These are phyloP conservation scores for Sphaeramia orbicularis DNA, from an alignment of 2,797 vertebrate genomes.

Conservation along the genomic window DNA sequence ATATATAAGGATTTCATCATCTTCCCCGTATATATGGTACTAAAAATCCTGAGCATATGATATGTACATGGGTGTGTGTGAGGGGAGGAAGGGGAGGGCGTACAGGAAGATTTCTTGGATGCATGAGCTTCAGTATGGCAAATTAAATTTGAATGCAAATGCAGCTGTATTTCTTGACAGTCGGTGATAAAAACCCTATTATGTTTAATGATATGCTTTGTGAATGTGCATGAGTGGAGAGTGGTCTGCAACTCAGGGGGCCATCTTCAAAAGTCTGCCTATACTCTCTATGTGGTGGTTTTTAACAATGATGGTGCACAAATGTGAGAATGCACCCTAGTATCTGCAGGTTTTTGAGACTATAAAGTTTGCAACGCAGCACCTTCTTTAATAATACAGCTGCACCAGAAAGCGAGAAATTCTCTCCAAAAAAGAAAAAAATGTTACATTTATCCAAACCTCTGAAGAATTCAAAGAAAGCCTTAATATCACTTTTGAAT, in stretches of 20 bases:
- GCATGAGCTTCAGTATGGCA: slow-evolving; percentile 84
- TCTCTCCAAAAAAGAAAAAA: slow-evolving; percentile 10
- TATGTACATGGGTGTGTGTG: neutral
- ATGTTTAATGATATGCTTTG: slow-evolving; percentile 90
- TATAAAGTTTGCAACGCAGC: slow-evolving; percentile 48
- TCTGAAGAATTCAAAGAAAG: slow-evolving; percentile 38
- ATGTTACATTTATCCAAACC: slow-evolving; percentile 36
- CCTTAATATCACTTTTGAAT: slow-evolving; percentile 40
- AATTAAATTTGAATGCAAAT: slow-evolving; percentile 91
- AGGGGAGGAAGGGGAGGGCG: slow-evolving; percentile 44
- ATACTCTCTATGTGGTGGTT: slow-evolving; percentile 38
- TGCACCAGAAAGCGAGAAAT: slow-evolving; percentile 28
- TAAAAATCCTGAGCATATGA: slow-evolving; percentile 68
- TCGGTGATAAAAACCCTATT: slow-evolving; percentile 89
- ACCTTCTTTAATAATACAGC: slow-evolving; percentile 32
- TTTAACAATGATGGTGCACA: slow-evolving; percentile 40
- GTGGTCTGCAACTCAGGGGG: slow-evolving; percentile 78
- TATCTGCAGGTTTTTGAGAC: slow-evolving; percentile 39
- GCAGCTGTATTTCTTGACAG: slow-evolving; percentile 87
- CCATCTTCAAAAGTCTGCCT: slow-evolving; percentile 69
- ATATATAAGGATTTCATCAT: slow-evolving; percentile 54
- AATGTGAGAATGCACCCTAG: slow-evolving; percentile 14
- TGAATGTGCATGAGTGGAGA: slow-evolving; percentile 86
- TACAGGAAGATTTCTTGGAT: slow-evolving; percentile 84
- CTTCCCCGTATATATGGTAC: slow-evolving; percentile 63